Evolutionary conservation across 1,140 invertebrate genomes (phyloP).

Genomic region (Diprion similis): DNA sequence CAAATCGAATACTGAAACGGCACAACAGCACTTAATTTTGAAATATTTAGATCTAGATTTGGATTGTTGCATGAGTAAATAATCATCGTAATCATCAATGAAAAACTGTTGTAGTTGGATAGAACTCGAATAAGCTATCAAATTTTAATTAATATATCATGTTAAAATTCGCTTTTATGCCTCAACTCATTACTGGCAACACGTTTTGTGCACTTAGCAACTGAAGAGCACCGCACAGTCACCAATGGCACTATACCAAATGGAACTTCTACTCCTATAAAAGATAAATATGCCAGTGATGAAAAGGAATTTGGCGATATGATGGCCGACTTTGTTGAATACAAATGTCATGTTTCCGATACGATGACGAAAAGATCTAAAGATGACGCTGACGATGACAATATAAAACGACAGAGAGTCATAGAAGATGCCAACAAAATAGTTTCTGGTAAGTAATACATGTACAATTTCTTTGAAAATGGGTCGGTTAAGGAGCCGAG

Average conservation of each 20-base stretch:
- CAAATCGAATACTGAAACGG: too few species aligned
- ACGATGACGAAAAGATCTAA: conserved; percentile 53
- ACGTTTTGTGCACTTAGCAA: conserved; percentile 55
- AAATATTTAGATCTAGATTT: too few species aligned
- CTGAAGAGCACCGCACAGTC: conserved; percentile 59
- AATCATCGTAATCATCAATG: too few species aligned
- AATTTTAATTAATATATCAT: too few species aligned
- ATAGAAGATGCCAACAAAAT: conserved; percentile 57
- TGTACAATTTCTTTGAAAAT: background rate
- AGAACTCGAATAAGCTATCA: too few species aligned
- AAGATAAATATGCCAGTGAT: conserved; percentile 60
- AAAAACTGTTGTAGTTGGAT: too few species aligned
- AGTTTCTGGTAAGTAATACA: conserved; percentile 56
- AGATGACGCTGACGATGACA: conserved; percentile 51
- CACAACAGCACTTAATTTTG: too few species aligned
- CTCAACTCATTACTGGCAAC: background rate
- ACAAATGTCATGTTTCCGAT: conserved; percentile 53
- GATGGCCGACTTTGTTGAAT: conserved; percentile 58
- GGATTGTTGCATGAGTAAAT: too few species aligned
- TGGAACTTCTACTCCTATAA: conserved; percentile 61
- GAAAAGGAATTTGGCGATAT: conserved; percentile 59
- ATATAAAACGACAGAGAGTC: conserved; percentile 54
- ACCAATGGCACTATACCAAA: conserved; percentile 61
- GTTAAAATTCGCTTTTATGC: too few species aligned
- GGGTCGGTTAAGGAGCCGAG: conserved; percentile 57